Base-by-base conservation (phyloP, 2,113 vertebrate species). In the Centropus unirufus region DNA sequence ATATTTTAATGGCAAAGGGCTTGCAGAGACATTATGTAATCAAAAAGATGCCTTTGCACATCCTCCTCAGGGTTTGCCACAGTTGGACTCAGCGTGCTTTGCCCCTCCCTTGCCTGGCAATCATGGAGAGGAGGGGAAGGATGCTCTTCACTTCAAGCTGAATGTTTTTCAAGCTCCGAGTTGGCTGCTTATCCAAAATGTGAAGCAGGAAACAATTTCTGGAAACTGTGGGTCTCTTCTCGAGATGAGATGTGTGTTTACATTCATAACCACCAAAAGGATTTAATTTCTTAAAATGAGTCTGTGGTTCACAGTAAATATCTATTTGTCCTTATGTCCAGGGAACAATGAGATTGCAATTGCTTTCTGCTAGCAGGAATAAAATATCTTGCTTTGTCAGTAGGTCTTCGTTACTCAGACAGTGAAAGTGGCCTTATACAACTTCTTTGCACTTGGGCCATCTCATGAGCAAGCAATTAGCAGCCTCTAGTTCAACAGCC, bases 1-100 rank as follows among this genome's bases (percentile, higher is more conserved):
- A 90, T 92, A 95, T 96, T 97, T 97, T 95, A 97, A 91, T 94
- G 94, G 87, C 72, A 92, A 92, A 94, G 66, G 74, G 88, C 75
- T 96, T 95, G 89, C 92, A 85, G 89, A 94, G 64, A 85, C 79
- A 94, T 96, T 97, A 89, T 49, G 21, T 91, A 94, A 95, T 91
- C 67, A 91, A 83, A 94, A 96, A 89, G 61, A 92, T 73, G 64
- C 36, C 68, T 96, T 91, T 90, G 70, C 69, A 77, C 79, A 78
- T 47, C 58, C 75, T 96, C 80, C 52, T 16, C 72, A 80, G 76
- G 78, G 57, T 75, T 94, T 92, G 34, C 54, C 80, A 78, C 47
- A 39, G 49, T 3, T 87, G 59, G 70, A 76, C 82, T 91, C 69
- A 34, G 62, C 64, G 64, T 91, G 57, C 70, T 89, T 82, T 59